Evolutionary conservation across 1,140 invertebrate genomes (phyloP).

Genomic region (Vanessa tameamea): DNA sequence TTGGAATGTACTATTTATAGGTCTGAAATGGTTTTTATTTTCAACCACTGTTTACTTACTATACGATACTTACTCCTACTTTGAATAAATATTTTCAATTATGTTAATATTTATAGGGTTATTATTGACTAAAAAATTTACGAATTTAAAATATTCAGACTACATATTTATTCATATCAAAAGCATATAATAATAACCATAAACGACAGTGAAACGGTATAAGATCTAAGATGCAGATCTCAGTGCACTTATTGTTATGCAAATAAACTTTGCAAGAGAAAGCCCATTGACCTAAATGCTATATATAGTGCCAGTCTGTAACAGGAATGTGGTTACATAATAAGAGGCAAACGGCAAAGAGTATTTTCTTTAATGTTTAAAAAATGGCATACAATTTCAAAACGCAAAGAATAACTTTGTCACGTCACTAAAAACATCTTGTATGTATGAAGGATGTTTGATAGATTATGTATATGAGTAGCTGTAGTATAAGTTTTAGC

Average conservation of each 20-base stretch:
- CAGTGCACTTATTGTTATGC: neutral
- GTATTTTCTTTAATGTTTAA: neutral
- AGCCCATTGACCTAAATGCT: constrained; percentile 24
- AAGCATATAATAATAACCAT: neutral
- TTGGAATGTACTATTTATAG: too few relatives aligned
- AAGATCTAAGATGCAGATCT: neutral
- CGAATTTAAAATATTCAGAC: neutral
- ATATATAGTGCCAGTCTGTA: constrained; percentile 12
- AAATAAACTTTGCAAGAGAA: constrained; percentile 14
- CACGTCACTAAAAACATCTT: too few relatives aligned
- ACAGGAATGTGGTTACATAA: constrained; percentile 13
- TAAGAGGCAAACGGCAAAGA: constrained; percentile 4
- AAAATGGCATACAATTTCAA: neutral
- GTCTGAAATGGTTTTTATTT: too few relatives aligned
- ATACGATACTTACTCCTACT: too few relatives aligned
- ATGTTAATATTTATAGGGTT: too few relatives aligned
- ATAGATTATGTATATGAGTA: too few relatives aligned
- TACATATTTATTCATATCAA: neutral
- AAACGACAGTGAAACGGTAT: neutral
- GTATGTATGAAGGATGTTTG: too few relatives aligned
- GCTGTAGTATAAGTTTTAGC: too few relatives aligned
- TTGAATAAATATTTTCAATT: too few relatives aligned
- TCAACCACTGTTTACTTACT: too few relatives aligned
- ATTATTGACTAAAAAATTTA: too few relatives aligned
- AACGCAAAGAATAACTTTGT: neutral